phyloP scores from a whole-genome alignment of 1,140 invertebrate genomes.

The Whitmania pigra region DNA sequence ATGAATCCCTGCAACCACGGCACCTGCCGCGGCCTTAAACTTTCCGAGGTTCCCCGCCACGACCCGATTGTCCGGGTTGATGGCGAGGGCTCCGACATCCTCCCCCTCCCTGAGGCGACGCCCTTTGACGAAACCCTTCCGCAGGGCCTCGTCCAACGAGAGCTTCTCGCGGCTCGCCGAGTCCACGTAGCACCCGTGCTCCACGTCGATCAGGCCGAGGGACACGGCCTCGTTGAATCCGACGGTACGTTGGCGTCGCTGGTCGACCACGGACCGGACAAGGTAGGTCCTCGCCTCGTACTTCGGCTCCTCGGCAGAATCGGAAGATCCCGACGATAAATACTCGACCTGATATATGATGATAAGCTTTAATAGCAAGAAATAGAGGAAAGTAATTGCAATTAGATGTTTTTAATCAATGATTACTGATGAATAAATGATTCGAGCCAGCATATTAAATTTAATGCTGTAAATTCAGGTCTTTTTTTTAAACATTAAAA shows the following conservation, averaged over 20 bases:
- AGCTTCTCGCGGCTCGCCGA: not conserved
- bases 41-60: not conserved
- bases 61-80: not conserved
- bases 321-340: not conserved
- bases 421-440: no score
- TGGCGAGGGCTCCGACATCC: not conserved
- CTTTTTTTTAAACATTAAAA: no score
- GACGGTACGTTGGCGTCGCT: not conserved
- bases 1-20: not conserved
- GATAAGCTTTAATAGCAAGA: no score
- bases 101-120: not conserved
- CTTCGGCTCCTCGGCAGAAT: not conserved
- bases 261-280: not conserved
- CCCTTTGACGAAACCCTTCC: not conserved
- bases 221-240: not conserved
- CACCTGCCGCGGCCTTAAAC: not conserved
- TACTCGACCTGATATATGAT: not conserved
- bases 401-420: no score
- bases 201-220: not conserved
- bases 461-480: no score
- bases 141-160: not conserved
- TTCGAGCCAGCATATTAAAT: no score
- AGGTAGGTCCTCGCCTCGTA: not conserved
- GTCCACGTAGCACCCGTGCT: slow-evolving; percentile 5
- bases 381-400: no score